Evolutionary conservation across 1,140 invertebrate species (phyloP).

Genomic region (Drosophila carrolli): DNA sequence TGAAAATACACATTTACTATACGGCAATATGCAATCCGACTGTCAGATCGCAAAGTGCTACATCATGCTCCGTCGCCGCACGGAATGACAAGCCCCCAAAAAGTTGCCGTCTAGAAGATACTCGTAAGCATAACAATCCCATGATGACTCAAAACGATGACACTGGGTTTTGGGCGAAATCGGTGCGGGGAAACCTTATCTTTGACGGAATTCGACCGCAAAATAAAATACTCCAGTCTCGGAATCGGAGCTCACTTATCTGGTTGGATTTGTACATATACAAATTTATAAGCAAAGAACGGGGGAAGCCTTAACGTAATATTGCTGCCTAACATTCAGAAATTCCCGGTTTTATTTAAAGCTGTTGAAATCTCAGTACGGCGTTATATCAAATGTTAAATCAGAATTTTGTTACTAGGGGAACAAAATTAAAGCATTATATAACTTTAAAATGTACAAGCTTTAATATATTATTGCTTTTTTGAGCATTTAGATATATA

Average conservation of each 20-base stretch:
- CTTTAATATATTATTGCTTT: too few species aligned
- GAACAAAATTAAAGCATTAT: neutral
- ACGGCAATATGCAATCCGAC: constrained; percentile 36
- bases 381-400: neutral
- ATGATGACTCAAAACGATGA: constrained; percentile 40
- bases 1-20: neutral
- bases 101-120: constrained; percentile 31
- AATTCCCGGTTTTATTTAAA: neutral
- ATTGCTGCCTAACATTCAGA: neutral
- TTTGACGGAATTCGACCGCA: constrained; percentile 19
- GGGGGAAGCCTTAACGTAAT: neutral
- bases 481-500: too few species aligned
- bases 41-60: constrained; percentile 57
- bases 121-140: constrained; percentile 21
- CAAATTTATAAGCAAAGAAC: neutral
- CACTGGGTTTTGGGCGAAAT: constrained; percentile 21
- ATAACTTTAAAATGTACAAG: too few species aligned
- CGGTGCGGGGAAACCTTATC: constrained; percentile 17
- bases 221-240: constrained; percentile 4
- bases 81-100: constrained; percentile 68
- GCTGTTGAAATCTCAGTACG: neutral
- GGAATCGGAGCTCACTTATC: constrained; percentile 8
- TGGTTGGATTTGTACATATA: neutral
- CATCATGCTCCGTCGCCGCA: constrained; percentile 52
- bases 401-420: neutral